Evolutionary conservation across 2,888 invertebrate genomes (phyloP).

Genomic region (Scrobipalpa atriplicella): DNA sequence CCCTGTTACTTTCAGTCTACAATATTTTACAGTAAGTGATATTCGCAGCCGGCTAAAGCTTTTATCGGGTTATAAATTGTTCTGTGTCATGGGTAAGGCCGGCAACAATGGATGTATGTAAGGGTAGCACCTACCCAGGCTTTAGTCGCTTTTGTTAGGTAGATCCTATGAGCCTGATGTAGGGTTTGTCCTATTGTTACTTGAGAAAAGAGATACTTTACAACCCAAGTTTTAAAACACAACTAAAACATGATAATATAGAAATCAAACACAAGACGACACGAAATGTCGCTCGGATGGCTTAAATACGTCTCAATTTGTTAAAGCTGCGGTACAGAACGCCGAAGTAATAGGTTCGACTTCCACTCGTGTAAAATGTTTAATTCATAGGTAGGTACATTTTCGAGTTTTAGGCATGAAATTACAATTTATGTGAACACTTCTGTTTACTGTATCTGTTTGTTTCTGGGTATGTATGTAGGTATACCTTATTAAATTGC

Average conservation of each 20-base stretch:
- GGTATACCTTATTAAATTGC: background rate
- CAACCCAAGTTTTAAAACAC: background rate
- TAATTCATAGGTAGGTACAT: too few relatives aligned
- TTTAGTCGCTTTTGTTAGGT: slow-evolving; percentile 3
- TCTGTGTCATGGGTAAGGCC: background rate
- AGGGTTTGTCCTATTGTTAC: background rate
- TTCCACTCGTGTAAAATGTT: too few relatives aligned
- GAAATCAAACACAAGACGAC: too few relatives aligned
- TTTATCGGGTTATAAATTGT: slow-evolving; percentile 17
- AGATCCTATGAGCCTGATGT: background rate
- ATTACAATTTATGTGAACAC: too few relatives aligned
- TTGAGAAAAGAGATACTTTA: background rate
- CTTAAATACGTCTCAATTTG: too few relatives aligned
- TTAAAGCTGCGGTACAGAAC: too few relatives aligned
- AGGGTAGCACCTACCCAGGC: background rate
- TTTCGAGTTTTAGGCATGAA: too few relatives aligned
- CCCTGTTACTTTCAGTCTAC: background rate
- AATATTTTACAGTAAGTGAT: background rate
- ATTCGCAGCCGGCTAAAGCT: background rate
- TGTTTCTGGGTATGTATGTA: background rate
- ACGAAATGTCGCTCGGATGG: too few relatives aligned
- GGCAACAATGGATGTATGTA: background rate
- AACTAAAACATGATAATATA: too few relatives aligned
- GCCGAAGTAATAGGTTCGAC: too few relatives aligned
- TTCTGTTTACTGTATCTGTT: too few relatives aligned